phyloP scores from a whole-genome alignment of 2,888 invertebrate species.

The Trissoscelio sp. region DNA sequence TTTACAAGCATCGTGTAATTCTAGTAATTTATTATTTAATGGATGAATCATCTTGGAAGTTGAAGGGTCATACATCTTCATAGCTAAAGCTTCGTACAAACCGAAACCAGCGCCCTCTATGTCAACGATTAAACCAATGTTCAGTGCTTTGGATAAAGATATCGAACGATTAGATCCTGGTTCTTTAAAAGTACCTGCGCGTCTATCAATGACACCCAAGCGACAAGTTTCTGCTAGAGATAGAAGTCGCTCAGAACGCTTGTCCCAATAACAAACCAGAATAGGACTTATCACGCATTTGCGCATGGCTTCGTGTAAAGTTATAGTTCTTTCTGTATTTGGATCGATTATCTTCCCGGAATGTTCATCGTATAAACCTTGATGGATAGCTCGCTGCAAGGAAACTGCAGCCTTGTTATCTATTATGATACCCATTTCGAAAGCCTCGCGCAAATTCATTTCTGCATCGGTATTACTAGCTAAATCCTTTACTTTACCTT shows the following conservation, averaged over 20 bases:
- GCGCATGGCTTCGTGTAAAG: conserved; percentile 92
- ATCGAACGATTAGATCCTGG: conserved; percentile 88
- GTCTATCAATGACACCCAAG: conserved; percentile 91
- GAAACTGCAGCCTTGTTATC: conserved; percentile 93
- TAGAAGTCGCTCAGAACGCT: conserved; percentile 88
- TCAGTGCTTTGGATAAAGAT: conserved; percentile 90
- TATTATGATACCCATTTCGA: conserved; percentile 90
- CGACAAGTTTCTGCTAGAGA: conserved; percentile 92
- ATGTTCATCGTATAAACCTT: conserved; percentile 92
- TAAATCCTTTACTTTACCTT: conserved; percentile 89
- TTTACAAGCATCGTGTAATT: conserved; percentile 89
- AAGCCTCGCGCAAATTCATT: conserved; percentile 90
- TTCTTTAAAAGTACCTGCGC: conserved; percentile 91
- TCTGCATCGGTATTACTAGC: conserved; percentile 86
- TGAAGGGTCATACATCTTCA: conserved; percentile 90
- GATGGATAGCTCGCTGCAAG: conserved; percentile 92
- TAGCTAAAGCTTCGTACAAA: conserved; percentile 90
- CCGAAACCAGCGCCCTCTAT: conserved; percentile 93
- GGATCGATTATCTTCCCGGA: conserved; percentile 94
- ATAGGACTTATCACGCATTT: conserved; percentile 92
- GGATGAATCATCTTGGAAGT: conserved; percentile 90
- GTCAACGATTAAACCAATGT: conserved; percentile 92
- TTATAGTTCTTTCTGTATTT: conserved; percentile 90
- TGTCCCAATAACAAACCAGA: conserved; percentile 92
- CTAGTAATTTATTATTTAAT: conserved; percentile 89